Evolutionary conservation across 2,113 vertebrate genomes (phyloP).

Genomic region (Burhinus bistriatus): DNA sequence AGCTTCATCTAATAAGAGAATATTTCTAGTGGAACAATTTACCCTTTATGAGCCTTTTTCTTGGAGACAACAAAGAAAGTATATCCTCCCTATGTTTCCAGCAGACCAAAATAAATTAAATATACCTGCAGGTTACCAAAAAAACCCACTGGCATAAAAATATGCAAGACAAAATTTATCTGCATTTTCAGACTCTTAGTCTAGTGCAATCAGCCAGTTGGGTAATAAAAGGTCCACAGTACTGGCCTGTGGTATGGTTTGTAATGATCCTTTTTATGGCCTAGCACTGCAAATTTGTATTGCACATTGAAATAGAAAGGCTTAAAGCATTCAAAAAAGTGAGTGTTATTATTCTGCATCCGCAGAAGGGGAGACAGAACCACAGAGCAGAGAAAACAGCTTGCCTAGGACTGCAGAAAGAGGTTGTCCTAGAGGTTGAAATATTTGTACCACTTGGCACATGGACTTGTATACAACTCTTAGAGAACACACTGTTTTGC

Average conservation of each 20-base stretch:
- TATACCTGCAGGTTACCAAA: neutral
- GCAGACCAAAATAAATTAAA: constrained; percentile 8
- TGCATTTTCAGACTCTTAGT: neutral
- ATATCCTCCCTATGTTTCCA: neutral
- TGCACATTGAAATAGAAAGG: neutral
- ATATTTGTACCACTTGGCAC: neutral
- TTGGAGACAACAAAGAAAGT: neutral
- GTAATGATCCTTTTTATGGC: neutral
- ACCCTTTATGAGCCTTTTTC: constrained; percentile 21
- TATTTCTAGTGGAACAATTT: constrained; percentile 3
- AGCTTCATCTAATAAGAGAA: neutral
- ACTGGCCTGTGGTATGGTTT: neutral
- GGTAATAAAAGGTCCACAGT: neutral
- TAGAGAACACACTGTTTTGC: neutral
- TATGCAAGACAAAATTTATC: neutral
- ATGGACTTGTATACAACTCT: neutral
- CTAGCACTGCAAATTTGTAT: neutral
- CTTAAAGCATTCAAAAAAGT: neutral
- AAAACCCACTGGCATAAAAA: neutral
- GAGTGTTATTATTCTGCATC: neutral
- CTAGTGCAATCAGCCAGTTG: neutral
- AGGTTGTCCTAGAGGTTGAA: neutral
- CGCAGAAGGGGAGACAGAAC: neutral
- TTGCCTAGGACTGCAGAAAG: neutral
- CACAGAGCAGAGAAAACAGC: neutral